Percentiles rank a stretch among this genome's conserved stretches.
These are phyloP conservation scores for Polymixis flavicincta DNA, from an alignment of 2,888 invertebrate genomes.

Conservation along the genomic window DNA sequence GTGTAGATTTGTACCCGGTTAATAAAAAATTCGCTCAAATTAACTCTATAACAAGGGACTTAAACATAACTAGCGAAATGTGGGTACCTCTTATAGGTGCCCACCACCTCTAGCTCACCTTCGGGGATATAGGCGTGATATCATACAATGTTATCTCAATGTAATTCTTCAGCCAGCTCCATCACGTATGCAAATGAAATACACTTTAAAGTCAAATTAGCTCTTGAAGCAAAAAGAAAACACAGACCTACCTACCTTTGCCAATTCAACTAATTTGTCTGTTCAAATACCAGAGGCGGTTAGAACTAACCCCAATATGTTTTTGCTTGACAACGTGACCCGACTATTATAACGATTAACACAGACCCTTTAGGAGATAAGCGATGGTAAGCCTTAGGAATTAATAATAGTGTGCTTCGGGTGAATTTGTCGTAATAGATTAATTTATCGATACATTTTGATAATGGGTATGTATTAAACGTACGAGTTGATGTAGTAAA, in stretches of 20 bases:
- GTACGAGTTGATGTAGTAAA: neutral
- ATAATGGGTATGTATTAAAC: neutral
- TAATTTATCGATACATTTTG: slow-evolving; percentile 17
- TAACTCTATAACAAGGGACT: no score
- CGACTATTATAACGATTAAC: slow-evolving; percentile 47
- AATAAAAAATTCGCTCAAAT: no score
- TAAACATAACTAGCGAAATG: no score
- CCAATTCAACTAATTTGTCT: slow-evolving; percentile 21
- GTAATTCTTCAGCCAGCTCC: neutral
- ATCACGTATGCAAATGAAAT: neutral
- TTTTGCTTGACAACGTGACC: slow-evolving; percentile 54
- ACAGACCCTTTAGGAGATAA: slow-evolving; percentile 46
- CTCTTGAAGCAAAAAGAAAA: slow-evolving; percentile 3
- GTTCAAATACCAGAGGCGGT: slow-evolving; percentile 39
- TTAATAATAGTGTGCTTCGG: slow-evolving; percentile 27
- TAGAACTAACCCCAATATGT: slow-evolving; percentile 41
- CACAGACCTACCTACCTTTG: no score
- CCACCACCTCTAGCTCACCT: no score
- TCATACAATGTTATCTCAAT: no score
- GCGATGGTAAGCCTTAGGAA: slow-evolving; percentile 40
- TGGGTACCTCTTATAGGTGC: no score
- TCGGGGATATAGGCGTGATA: no score
- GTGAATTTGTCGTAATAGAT: slow-evolving; percentile 31
- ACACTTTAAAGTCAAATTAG: neutral
- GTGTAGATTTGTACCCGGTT: no score